Evolutionary conservation across 2,113 vertebrate genomes (phyloP), one percentile per base, ranked within the genome.

Genomic region (Agapornis roseicollis): DNA sequence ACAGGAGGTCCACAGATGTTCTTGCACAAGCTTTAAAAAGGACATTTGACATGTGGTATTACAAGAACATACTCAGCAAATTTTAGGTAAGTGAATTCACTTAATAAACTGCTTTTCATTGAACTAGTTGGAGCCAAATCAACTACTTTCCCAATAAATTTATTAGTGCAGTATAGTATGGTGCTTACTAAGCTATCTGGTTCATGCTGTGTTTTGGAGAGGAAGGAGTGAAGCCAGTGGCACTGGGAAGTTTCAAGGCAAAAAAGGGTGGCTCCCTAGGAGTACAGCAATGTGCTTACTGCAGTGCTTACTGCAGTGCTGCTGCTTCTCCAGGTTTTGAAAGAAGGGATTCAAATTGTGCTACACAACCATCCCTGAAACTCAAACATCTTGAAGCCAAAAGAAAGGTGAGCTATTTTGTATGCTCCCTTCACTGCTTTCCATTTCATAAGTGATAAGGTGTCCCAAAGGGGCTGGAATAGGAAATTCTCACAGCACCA

Each of bases 251-350:
- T 56, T 89, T 89, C 33, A 41, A 1, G 4, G 41, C 3, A 9
- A 49, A 60, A 44, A 44, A 60, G 37, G 52, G 17, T 1, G 0
- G 44, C 60, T 49, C 31, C 2, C 8, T 4, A 3, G 52, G 52
- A 50, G 28, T 8, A 1, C 35, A 7, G 31, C 31, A 22, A 4
- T 0, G 28, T 0, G 0, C 9, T 55, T 11, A 2, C 19, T 49
- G 53, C 31, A 31, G 28, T 0, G 0, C 9, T 55, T 11, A 2
- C 19, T 49, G 53, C 31, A 31, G 58, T 56, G 28, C 23, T 89
- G 41, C 17, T 73, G 7, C 58, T 73, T 6, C 23, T 20, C 18
- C 1, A 3, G 11, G 19, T 5, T 13, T 68, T 39, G 17, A 29
- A n/a, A 46, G 46, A 6, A 16, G 13, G 9, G 9, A 24, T 53